A percentile compares a stretch with the other conserved stretches of the same genome.
These are phyloP conservation scores for Mesocricetus auratus DNA, from an alignment of 2,113 vertebrate species.

Conservation along the genomic window DNA sequence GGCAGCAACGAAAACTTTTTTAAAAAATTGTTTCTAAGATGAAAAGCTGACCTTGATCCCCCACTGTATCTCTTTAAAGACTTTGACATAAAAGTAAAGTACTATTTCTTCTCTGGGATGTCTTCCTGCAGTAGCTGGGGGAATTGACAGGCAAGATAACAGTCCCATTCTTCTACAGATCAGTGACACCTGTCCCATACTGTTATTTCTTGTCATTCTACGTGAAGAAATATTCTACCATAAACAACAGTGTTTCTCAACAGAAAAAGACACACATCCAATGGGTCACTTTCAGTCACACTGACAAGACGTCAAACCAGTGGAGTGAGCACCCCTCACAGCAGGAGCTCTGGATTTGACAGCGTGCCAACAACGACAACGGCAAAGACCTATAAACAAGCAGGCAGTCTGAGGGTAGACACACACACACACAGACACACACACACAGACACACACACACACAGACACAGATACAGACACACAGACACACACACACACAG, in stretches of 20 bases:
- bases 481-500: too few relatives aligned
- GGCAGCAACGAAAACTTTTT: background rate
- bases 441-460: too few relatives aligned
- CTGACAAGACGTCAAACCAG: constrained; percentile 31
- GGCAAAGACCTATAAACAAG: background rate
- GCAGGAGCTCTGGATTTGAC: background rate
- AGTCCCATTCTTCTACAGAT: constrained; percentile 43
- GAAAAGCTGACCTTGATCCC: constrained; percentile 62
- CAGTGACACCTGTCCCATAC: constrained; percentile 15
- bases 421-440: background rate
- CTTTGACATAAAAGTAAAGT: constrained; percentile 10
- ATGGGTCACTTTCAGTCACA: constrained; percentile 36
- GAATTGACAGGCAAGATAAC: constrained; percentile 57
- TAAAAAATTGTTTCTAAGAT: constrained; percentile 24
- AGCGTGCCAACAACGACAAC: background rate
- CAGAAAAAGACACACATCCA: constrained; percentile 36
- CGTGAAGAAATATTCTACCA: background rate
- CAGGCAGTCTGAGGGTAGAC: background rate
- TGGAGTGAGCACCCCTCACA: background rate
- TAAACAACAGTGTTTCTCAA: constrained; percentile 30
- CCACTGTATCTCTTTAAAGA: constrained; percentile 53
- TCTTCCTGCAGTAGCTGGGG: constrained; percentile 43
- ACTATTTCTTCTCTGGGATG: constrained; percentile 33
- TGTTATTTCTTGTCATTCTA: constrained; percentile 34
- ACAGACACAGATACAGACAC: too few relatives aligned